phyloP scores from a whole-genome alignment of 2,888 invertebrate genomes.

The Mamestra brassicae region DNA sequence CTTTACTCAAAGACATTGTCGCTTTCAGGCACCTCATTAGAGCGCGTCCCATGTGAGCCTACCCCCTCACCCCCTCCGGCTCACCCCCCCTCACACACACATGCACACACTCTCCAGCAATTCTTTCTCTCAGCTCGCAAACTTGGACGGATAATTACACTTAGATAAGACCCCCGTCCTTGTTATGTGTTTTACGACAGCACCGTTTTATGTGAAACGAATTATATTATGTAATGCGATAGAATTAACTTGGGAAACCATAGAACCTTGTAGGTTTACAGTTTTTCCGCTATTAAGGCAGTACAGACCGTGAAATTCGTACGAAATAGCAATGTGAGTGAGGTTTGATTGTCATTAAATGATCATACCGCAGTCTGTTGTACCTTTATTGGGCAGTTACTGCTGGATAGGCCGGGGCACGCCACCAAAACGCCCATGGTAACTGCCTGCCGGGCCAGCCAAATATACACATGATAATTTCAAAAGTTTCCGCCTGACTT shows the following conservation, averaged over 20 bases:
- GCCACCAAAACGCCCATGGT: conserved; percentile 57
- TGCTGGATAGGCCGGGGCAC: conserved; percentile 51
- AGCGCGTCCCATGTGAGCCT: conserved; percentile 91
- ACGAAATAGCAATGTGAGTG: conserved; percentile 46
- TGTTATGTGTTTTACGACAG: conserved; percentile 76
- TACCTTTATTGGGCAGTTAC: conserved; percentile 61
- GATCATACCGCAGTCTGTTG: conserved; percentile 50
- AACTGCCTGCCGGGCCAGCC: conserved; percentile 64
- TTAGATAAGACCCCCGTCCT: conserved; percentile 85
- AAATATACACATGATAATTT: conserved; percentile 75
- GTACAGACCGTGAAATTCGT: conserved; percentile 39
- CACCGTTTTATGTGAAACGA: conserved; percentile 61
- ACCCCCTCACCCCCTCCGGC: conserved; percentile 73
- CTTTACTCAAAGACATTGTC: conserved; percentile 91
- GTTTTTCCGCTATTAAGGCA: conserved; percentile 19
- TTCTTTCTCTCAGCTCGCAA: conserved; percentile 89
- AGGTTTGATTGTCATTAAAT: conserved; percentile 58
- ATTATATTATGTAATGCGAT: conserved; percentile 56
- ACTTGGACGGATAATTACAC: conserved; percentile 90
- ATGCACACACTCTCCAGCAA: conserved; percentile 79
- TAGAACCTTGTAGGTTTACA: conserved; percentile 28
- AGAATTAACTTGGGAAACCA: conserved; percentile 41
- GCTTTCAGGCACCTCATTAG: conserved; percentile 91
- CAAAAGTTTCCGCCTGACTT: conserved; percentile 75
- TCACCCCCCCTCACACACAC: conserved; percentile 72